phyloP scores from a whole-genome alignment of 2,888 invertebrate genomes.

The Cryptus viduatorius region DNA sequence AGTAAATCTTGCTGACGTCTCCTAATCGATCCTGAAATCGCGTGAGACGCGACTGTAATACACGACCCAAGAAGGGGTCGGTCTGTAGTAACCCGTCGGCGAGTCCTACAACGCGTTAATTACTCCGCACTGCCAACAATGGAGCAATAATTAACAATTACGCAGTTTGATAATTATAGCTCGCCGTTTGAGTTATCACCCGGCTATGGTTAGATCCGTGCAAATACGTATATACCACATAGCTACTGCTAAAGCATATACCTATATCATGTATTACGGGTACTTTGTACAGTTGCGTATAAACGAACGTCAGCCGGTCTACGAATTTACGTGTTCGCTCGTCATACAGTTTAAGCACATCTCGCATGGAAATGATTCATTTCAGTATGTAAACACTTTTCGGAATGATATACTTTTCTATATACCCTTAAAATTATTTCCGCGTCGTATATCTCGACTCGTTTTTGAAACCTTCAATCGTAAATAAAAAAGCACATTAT shows the following conservation, averaged over 20 bases:
- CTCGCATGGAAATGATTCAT: neutral
- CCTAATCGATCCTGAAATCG: slow-evolving; percentile 64
- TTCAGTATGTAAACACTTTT: too few relatives aligned
- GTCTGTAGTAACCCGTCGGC: slow-evolving; percentile 48
- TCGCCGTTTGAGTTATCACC: slow-evolving; percentile 79
- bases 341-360: neutral
- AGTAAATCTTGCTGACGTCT: slow-evolving; percentile 7
- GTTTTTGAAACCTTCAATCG: too few relatives aligned
- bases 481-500: too few relatives aligned
- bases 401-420: too few relatives aligned
- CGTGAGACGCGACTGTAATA: slow-evolving; percentile 64
- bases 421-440: too few relatives aligned
- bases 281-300: slow-evolving; percentile 21
- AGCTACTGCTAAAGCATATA: neutral
- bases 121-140: slow-evolving; percentile 79
- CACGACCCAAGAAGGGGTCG: slow-evolving; percentile 11
- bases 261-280: slow-evolving; percentile 42
- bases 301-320: slow-evolving; percentile 25
- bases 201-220: slow-evolving; percentile 36
- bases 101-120: slow-evolving; percentile 76
- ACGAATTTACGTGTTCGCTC: slow-evolving; percentile 30
- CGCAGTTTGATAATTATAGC: slow-evolving; percentile 82
- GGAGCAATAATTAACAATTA: slow-evolving; percentile 84
- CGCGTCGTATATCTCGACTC: too few relatives aligned
- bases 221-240: neutral